Conservation (phyloP, 1,140 invertebrate genomes). For the Lasioglossum albipes region DNA sequence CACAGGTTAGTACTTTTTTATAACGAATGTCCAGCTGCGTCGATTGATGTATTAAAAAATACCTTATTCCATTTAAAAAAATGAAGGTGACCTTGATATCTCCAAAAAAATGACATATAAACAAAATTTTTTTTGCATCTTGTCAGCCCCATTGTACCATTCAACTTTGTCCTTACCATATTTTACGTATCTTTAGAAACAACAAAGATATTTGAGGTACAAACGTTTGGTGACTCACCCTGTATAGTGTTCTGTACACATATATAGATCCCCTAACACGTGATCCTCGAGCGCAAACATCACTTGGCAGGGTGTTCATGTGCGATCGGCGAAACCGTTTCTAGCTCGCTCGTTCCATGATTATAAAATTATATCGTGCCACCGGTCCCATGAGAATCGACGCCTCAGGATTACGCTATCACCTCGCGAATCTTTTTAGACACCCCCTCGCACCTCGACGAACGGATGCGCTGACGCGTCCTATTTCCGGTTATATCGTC, state of each 20-base stretch:
- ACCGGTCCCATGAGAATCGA: conserved; percentile 43
- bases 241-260: background rate
- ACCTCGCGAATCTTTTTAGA: conserved; percentile 22
- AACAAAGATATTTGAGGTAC: too few species aligned
- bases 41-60: too few species aligned
- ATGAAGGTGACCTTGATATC: too few species aligned
- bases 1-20: too few species aligned
- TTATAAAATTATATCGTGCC: conserved; percentile 64
- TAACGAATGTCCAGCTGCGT: too few species aligned
- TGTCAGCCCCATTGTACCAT: too few species aligned
- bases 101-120: too few species aligned
- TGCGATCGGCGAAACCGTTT: conserved; percentile 62
- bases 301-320: conserved; percentile 54
- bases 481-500: conserved; percentile 5
- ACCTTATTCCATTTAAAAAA: too few species aligned
- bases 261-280: conserved; percentile 47
- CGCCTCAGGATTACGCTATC: conserved; percentile 46
- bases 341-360: conserved; percentile 53
- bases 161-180: too few species aligned
- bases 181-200: too few species aligned
- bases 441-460: background rate
- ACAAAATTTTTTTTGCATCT: too few species aligned
- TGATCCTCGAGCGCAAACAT: conserved; percentile 35
- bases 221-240: too few species aligned
- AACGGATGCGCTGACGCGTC: conserved; percentile 5